Evolutionary conservation across 1,140 invertebrate species (phyloP).

Genomic region (Drosophila erecta): DNA sequence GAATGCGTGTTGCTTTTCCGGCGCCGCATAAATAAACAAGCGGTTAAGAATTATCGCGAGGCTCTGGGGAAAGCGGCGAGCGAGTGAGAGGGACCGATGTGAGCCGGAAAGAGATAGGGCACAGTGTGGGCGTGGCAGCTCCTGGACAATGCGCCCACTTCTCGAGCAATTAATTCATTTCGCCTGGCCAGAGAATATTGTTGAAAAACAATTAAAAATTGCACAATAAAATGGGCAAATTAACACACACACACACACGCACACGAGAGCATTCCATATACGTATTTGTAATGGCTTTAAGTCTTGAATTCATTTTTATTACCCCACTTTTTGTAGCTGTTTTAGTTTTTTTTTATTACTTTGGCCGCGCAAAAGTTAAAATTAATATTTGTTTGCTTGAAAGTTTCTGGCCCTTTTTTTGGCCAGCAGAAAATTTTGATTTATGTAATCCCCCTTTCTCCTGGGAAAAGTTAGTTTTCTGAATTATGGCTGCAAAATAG

Average conservation of each 20-base stretch:
- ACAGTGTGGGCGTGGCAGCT: not conserved
- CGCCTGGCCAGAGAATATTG: conserved; percentile 56
- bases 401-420: conserved; percentile 59
- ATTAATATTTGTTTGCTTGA: conserved; percentile 81
- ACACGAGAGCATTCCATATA: not conserved
- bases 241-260: conserved; percentile 20
- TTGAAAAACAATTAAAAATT: conserved; percentile 78
- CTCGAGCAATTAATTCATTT: conserved; percentile 60
- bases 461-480: conserved; percentile 69
- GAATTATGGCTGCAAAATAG: conserved; percentile 70
- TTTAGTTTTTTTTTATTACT: conserved; percentile 35
- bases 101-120: not conserved
- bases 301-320: conserved; percentile 15
- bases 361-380: conserved; percentile 66
- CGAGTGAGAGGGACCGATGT: not conserved
- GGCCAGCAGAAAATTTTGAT: conserved; percentile 73
- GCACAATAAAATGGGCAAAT: conserved; percentile 67
- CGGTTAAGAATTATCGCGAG: conserved; percentile 77
- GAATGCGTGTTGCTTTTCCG: conserved; percentile 56
- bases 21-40: conserved; percentile 79
- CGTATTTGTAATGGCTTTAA: conserved; percentile 26
- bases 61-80: conserved; percentile 12
- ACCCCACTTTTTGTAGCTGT: not conserved
- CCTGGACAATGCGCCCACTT: conserved; percentile 32
- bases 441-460: conserved; percentile 59